phyloP scores from a whole-genome alignment of 2,888 invertebrate species.

The Acleris laterana region DNA sequence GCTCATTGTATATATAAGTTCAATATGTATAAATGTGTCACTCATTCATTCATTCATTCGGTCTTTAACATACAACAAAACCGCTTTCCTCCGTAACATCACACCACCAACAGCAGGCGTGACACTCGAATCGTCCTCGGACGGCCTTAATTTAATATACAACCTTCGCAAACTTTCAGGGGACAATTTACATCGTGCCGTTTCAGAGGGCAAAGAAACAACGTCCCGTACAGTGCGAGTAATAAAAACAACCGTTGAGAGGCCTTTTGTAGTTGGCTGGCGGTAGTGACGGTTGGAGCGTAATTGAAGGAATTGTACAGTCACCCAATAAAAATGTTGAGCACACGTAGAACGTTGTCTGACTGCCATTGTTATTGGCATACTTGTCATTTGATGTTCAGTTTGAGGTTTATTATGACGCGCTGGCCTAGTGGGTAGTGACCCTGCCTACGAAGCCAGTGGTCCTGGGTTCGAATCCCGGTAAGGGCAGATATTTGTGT shows the following conservation, averaged over 20 bases:
- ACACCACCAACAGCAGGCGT: slow-evolving; percentile 32
- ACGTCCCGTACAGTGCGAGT: slow-evolving; percentile 23
- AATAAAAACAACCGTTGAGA: slow-evolving; percentile 34
- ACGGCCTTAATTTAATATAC: slow-evolving; percentile 56
- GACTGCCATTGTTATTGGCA: too few relatives aligned
- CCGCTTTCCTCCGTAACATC: slow-evolving; percentile 10
- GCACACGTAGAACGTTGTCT: too few relatives aligned
- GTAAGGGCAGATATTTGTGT: too few relatives aligned
- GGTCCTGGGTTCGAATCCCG: too few relatives aligned
- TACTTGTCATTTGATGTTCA: too few relatives aligned
- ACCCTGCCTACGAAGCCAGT: too few relatives aligned
- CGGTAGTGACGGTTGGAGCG: slow-evolving; percentile 5
- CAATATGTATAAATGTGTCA: too few relatives aligned
- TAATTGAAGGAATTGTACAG: not conserved
- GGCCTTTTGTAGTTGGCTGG: slow-evolving; percentile 25
- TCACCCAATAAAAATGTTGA: too few relatives aligned
- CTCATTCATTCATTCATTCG: too few relatives aligned
- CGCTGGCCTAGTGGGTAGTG: too few relatives aligned
- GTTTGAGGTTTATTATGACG: too few relatives aligned
- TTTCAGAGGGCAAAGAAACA: slow-evolving; percentile 45
- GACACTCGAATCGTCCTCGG: slow-evolving; percentile 46
- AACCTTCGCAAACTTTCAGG: slow-evolving; percentile 52
- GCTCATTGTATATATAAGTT: too few relatives aligned
- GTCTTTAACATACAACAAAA: not conserved
- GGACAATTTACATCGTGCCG: slow-evolving; percentile 55